Evolutionary conservation across 2,113 vertebrate species (phyloP), one percentile per base, ranked within the genome.

Genomic region (Chaetodon trifascialis): DNA sequence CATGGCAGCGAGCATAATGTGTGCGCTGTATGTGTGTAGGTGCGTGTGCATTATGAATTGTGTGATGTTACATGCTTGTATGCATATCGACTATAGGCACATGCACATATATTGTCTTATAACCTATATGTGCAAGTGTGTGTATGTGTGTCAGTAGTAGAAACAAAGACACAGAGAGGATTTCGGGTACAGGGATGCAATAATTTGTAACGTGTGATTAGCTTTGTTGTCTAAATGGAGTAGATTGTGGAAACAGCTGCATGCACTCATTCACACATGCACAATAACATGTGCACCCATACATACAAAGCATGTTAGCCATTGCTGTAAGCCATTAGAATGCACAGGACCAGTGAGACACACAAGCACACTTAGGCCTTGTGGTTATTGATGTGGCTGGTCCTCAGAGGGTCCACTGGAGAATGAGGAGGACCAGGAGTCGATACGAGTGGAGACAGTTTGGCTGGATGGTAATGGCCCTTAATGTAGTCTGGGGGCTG

Each of bases 381-480:
- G 85, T 62, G 70, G 80, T 79, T 88, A 92, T 93, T 83, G 88
- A 93, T 86, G 76, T 44, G 11, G 36, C 46, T 12, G 34, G 16
- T 92, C 85, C 85, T 90, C 30, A 4, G 82, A 85, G 82, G 86
- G 34, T 75, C 40, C 60, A 17, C 63, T 52, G 30, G 47, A 69
- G 69, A 84, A 73, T 30, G 54, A 79, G 82, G 79, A 82, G 76
- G 66, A 30, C 71, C 64, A 23, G 11, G 73, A 91, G 90, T 94
- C 92, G 17, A 93, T 94, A 79, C 63, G 58, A 84, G 67, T n/a
- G 68, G 86, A 90, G 92, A 86, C 94, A 34, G 75, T 3, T 5
- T 64, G 91, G 70, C 92, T 88, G 79, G 73, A 71, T 54, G 78
- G 21, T 91, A 91, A 91, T 89, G 88, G 81, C 82, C 73, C 60